Evolutionary conservation across 2,113 vertebrate genomes (phyloP).

Genomic region (Amphilophus citrinellus): DNA sequence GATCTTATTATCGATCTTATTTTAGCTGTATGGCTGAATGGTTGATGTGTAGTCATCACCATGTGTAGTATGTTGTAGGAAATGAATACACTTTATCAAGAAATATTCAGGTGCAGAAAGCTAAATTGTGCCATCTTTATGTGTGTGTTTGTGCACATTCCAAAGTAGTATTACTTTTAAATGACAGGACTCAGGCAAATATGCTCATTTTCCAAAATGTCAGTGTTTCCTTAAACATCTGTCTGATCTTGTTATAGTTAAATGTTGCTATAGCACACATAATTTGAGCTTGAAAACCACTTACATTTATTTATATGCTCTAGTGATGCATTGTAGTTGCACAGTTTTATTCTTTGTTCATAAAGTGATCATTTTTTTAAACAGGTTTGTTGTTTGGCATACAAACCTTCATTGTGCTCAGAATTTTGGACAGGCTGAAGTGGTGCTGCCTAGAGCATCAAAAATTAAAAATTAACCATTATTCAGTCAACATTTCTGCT

Average conservation of each 20-base stretch:
- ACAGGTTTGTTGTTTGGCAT: neutral
- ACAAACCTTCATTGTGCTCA: neutral
- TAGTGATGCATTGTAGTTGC: neutral
- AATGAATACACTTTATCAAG: neutral
- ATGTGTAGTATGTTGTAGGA: neutral
- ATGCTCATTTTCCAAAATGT: too few relatives aligned
- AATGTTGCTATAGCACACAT: neutral
- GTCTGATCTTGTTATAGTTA: neutral
- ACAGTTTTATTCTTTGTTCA: neutral
- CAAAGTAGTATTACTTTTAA: neutral
- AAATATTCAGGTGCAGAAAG: neutral
- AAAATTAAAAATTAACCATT: neutral
- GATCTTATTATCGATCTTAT: neutral
- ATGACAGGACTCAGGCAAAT: neutral
- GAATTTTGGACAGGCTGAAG: neutral
- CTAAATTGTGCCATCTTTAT: neutral
- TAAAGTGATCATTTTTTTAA: neutral
- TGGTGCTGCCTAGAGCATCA: neutral
- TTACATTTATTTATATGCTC: neutral
- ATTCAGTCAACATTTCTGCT: slow-evolving; percentile 11
- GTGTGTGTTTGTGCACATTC: neutral
- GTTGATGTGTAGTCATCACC: neutral
- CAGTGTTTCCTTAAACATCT: neutral
- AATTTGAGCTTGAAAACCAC: neutral
- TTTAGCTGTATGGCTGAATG: neutral